Conservation (phyloP, 2,113 vertebrate genomes). For the Lophura nycthemera region DNA sequence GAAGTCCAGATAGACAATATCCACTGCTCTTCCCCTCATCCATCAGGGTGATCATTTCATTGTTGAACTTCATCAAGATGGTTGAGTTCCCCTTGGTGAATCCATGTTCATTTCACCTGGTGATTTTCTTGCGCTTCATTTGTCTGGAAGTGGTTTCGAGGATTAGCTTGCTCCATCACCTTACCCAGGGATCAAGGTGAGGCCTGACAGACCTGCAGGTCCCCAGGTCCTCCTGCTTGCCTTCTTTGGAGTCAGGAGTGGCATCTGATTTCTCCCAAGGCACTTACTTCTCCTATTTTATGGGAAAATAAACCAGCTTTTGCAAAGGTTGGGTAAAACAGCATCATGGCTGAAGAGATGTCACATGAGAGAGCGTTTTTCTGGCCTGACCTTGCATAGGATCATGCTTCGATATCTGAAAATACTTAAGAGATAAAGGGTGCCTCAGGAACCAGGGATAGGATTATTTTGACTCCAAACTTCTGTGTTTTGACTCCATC, state of each 20-base stretch:
- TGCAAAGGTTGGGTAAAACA: neutral
- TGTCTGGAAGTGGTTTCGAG: neutral
- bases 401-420: neutral
- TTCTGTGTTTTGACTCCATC: neutral
- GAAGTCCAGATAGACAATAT: neutral
- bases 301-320: neutral
- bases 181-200: neutral
- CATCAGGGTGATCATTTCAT: neutral
- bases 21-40: neutral
- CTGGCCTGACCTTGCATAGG: neutral
- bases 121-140: neutral
- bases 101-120: neutral
- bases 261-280: neutral
- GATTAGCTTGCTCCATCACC: neutral
- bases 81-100: neutral
- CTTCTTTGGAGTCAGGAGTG: neutral
- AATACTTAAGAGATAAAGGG: neutral
- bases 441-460: neutral
- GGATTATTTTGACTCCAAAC: neutral
- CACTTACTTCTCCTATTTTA: neutral
- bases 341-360: neutral
- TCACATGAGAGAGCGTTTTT: neutral
- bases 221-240: neutral
- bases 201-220: neutral
- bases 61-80: neutral